These are phyloP conservation scores for Bembecia ichneumoniformis DNA, from an alignment of 2,888 invertebrate genomes.

Conservation along the genomic window DNA sequence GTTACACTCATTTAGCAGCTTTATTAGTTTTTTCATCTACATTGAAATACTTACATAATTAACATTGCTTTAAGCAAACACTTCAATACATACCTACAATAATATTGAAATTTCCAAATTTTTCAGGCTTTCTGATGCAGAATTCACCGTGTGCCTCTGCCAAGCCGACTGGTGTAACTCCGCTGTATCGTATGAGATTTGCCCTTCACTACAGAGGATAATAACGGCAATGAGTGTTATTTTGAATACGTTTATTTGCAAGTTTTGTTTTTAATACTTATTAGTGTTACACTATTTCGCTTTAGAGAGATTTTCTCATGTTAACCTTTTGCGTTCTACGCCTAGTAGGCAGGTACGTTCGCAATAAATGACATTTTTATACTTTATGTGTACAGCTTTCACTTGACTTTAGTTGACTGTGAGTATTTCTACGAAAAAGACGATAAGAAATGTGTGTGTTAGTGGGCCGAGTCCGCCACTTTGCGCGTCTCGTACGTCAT, in stretches of 20 bases:
- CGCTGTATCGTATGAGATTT: conserved; percentile 10
- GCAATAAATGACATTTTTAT: conserved; percentile 61
- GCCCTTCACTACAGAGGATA: background rate
- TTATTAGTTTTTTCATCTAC: too few species aligned
- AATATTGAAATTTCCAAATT: background rate
- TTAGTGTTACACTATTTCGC: too few species aligned
- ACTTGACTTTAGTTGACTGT: conserved; percentile 61
- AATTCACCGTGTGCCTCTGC: conserved; percentile 54
- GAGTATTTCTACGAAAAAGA: conserved; percentile 68
- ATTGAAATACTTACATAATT: too few species aligned
- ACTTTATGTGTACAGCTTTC: conserved; percentile 61
- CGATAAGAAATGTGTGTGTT: conserved; percentile 66
- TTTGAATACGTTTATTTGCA: background rate
- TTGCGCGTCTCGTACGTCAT: conserved; percentile 2
- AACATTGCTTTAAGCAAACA: too few species aligned
- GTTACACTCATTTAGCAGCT: too few species aligned
- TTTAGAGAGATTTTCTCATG: too few species aligned
- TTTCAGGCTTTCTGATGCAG: conserved; percentile 48
- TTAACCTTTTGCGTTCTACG: too few species aligned
- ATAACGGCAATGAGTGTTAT: background rate
- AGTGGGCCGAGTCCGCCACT: conserved; percentile 60
- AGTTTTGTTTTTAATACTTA: background rate
- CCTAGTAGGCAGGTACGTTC: conserved; percentile 15
- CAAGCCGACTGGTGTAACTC: conserved; percentile 56
- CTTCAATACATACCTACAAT: too few species aligned